Percentiles rank a stretch among this genome's conserved stretches.
These are phyloP conservation scores for Epinephelus malabaricus DNA, from an alignment of 2,797 vertebrate genomes.

Conservation along the genomic window DNA sequence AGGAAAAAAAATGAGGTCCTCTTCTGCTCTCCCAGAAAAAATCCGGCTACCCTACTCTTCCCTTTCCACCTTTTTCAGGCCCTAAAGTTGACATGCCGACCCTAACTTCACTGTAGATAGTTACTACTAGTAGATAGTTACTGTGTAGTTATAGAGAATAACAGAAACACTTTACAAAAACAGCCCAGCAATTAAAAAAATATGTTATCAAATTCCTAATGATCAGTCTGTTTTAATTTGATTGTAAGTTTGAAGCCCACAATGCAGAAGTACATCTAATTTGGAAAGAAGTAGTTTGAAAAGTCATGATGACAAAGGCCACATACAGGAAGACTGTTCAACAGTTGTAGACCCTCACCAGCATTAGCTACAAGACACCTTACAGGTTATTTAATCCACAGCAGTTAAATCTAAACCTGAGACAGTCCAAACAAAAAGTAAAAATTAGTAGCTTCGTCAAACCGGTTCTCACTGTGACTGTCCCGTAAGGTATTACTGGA, in stretches of 20 bases:
- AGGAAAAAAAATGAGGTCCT: background rate
- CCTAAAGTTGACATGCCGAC: background rate
- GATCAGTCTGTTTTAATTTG: no score
- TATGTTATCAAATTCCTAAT: background rate
- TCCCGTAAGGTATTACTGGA: background rate
- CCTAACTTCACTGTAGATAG: background rate
- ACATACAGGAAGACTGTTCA: background rate
- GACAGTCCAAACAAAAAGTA: background rate
- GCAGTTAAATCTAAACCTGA: background rate
- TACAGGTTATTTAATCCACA: background rate
- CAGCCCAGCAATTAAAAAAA: background rate
- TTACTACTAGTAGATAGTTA: no score
- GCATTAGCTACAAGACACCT: background rate
- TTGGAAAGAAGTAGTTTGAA: background rate
- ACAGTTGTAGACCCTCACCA: background rate
- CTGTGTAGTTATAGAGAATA: background rate
- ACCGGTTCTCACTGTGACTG: conserved; percentile 12
- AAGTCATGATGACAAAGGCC: conserved; percentile 12
- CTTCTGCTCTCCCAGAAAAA: background rate
- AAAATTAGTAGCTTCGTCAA: background rate
- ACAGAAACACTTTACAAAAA: background rate
- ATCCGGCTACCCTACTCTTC: background rate
- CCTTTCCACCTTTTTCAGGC: no score
- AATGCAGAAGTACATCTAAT: no score
- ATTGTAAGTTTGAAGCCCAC: background rate